Evolutionary conservation across 2,888 invertebrate species (phyloP), one percentile per base, ranked within the genome.

Genomic region (Lissocephala sabroskyi): DNA sequence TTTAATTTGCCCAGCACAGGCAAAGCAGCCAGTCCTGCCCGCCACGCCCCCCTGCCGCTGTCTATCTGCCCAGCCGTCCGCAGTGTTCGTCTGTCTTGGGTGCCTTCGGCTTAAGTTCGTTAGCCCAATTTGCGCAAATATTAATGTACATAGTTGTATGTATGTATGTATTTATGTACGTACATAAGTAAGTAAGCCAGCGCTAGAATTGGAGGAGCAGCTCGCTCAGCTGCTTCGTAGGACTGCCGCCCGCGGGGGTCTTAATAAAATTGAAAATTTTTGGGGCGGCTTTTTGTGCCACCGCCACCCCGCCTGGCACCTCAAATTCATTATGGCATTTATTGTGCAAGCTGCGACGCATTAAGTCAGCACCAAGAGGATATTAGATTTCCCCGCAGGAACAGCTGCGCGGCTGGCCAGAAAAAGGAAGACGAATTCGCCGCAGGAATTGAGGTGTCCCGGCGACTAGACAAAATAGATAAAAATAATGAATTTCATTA

Each of bases 81-180:
- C 41, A 44, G 49, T 44, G 41, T 51, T n/a, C n/a, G n/a, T n/a
- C n/a, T n/a, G n/a, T n/a, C n/a, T n/a, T 45, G 47, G 46, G 41
- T 46, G 51, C 41, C 68, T 55, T 44, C 50, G 48, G 75, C 75
- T 66, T 62, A 77, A 64, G 59, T 74, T 73, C 66, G 75, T 73
- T 77, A 73, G 66, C 71, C 64, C 77, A 77, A 70, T 77, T 74
- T 65, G 61, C 50, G 64, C 61, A 74, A 65, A 68, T 68, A 68
- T 68, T 68, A 68, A 76, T 16, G 16, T 35, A 67, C 68, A 67
- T 67, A 77, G 73, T 52, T 63, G 55, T 67, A n/a, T n/a, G n/a
- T n/a, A n/a, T n/a, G n/a, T n/a, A n/a, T n/a, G n/a, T n/a, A n/a
- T n/a, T n/a, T n/a, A n/a, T n/a, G n/a, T n/a, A n/a, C n/a, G n/a